Evolutionary conservation across 2,888 invertebrate genomes (phyloP), one percentile per base, ranked within the genome.

Genomic region (Drosophila siamana): DNA sequence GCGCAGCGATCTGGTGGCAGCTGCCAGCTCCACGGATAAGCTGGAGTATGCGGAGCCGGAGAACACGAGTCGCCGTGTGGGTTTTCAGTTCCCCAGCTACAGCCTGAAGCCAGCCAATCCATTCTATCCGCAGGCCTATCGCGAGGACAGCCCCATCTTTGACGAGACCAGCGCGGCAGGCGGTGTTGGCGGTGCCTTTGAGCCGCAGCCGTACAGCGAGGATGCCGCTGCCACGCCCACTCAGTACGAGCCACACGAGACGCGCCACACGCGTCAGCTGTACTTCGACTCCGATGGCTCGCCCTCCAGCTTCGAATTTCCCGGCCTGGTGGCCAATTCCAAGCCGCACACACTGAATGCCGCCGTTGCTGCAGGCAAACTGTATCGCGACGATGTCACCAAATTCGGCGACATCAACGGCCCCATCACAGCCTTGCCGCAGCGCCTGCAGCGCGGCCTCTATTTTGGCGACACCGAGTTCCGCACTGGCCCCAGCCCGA

Each of bases 341-440:
- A 90, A 91, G 67, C 92, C 92, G 0, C 91, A 91, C 30, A 84
- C 90, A 0, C 64, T 90, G 1, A 90, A 81, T 36, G 55, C 87
- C 0, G 89, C 86, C 15, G 78, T 84, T 1, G 81, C 85, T 0
- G 74, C 69, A 0, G 90, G 89, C 1, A 91, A 92, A 65, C 72
- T 88, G 3, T 92, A 89, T 67, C 91, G 91, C 43, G 92, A 92
- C 38, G 92, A 92, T 46, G 92, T 92, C 2, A 92, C 92, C 26
- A 92, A 92, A 70, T 92, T 92, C 51, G 92, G 92, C 1, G 92
- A 92, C 38, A 80, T 92, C 8, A 92, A 92, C 67, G 92, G 92
- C 8, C 92, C 92, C 0, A 91, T 92, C 11, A 92, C 92, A 2
- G 91, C 91, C 2, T 40, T 92, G 38, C 92, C 91, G 0, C 91